phyloP scores from a whole-genome alignment of 2,797 vertebrate species.

The Microchirus variegatus region DNA sequence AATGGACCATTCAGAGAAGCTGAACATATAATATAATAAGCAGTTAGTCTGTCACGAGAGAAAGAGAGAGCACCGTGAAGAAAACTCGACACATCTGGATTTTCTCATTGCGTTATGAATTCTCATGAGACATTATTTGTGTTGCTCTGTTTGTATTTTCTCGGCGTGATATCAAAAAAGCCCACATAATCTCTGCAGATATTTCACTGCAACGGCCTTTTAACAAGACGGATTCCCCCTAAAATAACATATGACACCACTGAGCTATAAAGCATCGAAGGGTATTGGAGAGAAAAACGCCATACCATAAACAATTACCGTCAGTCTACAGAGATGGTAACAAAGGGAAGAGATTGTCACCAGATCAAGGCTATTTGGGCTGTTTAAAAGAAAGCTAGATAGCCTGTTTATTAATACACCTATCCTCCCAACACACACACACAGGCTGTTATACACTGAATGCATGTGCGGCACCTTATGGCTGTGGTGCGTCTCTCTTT shows the following conservation, averaged over 20 bases:
- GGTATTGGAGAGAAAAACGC: conserved; percentile 57
- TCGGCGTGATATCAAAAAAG: conserved; percentile 41
- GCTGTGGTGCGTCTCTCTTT: too few species aligned
- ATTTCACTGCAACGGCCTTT: conserved; percentile 71
- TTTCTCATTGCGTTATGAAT: conserved; percentile 44
- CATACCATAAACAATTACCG: conserved; percentile 80
- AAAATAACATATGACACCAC: conserved; percentile 85
- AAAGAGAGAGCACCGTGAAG: conserved; percentile 25
- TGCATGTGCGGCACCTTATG: too few species aligned
- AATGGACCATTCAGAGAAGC: conserved; percentile 62
- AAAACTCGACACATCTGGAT: conserved; percentile 47
- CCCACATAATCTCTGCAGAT: conserved; percentile 59
- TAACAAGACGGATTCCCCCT: conserved; percentile 60
- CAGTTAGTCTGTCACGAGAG: conserved; percentile 49
- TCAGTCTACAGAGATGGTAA: conserved; percentile 15
- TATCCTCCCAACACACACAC: conserved; percentile 7
- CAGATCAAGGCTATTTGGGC: conserved; percentile 16
- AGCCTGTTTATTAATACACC: conserved; percentile 39
- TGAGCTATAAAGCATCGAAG: conserved; percentile 80
- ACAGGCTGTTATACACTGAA: neutral
- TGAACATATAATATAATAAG: conserved; percentile 62
- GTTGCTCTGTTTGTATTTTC: conserved; percentile 46
- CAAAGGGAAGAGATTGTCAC: conserved; percentile 5
- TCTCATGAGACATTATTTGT: conserved; percentile 39
- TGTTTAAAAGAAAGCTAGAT: conserved; percentile 21